phyloP scores from a whole-genome alignment of 2,797 vertebrate species.

The Sebastes minor region DNA sequence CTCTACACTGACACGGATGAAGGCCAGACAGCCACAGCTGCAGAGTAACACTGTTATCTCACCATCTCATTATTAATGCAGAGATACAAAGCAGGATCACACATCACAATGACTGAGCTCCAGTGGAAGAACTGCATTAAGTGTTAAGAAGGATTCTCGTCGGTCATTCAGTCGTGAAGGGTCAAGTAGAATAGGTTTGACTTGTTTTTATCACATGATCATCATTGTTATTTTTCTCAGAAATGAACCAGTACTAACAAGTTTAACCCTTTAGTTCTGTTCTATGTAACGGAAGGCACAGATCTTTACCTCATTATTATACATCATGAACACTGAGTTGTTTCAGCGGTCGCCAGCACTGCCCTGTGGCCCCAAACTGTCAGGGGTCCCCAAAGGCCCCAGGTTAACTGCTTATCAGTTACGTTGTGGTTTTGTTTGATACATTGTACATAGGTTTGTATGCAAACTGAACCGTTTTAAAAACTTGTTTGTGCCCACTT shows the following conservation, averaged over 20 bases:
- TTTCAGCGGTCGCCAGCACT: neutral
- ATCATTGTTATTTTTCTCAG: too few species aligned
- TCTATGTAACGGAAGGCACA: neutral
- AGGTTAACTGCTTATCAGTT: neutral
- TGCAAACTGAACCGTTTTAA: too few species aligned
- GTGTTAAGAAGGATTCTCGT: neutral
- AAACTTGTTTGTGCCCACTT: too few species aligned
- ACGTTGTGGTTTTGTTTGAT: too few species aligned
- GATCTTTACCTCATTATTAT: neutral
- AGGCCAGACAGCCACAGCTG: neutral
- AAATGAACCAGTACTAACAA: too few species aligned
- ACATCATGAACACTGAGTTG: neutral
- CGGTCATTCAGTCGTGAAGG: neutral
- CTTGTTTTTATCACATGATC: neutral
- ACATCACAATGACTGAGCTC: neutral
- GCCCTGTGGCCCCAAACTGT: neutral
- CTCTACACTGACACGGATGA: neutral
- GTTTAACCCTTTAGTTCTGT: neutral
- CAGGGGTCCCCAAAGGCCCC: neutral
- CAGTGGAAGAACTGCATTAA: neutral
- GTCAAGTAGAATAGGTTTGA: neutral
- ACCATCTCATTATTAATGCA: neutral
- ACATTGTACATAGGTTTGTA: too few species aligned
- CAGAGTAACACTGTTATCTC: neutral
- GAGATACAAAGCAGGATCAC: neutral